Conservation (phyloP, 1,140 invertebrate genomes). For the Helicoverpa armigera region DNA sequence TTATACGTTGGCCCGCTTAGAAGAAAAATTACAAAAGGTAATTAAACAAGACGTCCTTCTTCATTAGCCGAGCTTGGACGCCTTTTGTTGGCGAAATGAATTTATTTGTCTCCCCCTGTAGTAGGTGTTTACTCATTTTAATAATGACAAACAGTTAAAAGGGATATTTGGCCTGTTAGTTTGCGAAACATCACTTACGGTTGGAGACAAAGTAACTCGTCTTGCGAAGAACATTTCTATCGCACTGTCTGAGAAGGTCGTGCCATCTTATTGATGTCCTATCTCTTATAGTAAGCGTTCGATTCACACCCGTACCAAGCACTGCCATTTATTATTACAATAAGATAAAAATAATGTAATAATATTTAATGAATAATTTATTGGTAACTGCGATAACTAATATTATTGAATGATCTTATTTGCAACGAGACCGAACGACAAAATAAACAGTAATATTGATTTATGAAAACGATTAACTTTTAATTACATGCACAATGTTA, state of each 20-base stretch:
- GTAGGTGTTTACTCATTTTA: conserved; percentile 50
- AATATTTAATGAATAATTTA: conserved; percentile 40
- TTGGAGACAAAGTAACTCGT: conserved; percentile 21
- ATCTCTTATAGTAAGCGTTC: conserved; percentile 26
- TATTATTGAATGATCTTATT: conserved; percentile 55
- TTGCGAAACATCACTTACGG: conserved; percentile 14
- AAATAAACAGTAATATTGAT: conserved; percentile 60
- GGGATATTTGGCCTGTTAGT: conserved; percentile 25
- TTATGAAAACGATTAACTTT: conserved; percentile 62
- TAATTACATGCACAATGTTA: conserved; percentile 58
- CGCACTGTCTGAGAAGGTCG: neutral
- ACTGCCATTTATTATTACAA: conserved; percentile 27
- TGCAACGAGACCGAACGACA: conserved; percentile 32
- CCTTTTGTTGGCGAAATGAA: conserved; percentile 75
- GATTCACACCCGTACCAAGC: neutral
- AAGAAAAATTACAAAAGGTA: conserved; percentile 83
- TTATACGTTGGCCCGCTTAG: conserved; percentile 75
- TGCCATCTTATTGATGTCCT: neutral
- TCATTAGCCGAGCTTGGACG: conserved; percentile 74
- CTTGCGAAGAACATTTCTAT: neutral
- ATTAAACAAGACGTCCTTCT: conserved; percentile 83
- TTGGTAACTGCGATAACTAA: conserved; percentile 37
- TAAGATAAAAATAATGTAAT: conserved; percentile 36
- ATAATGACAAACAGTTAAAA: conserved; percentile 45
- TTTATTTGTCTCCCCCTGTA: conserved; percentile 68